phyloP scores from a whole-genome alignment of 2,888 invertebrate genomes.

The Agriotes lineatus region DNA sequence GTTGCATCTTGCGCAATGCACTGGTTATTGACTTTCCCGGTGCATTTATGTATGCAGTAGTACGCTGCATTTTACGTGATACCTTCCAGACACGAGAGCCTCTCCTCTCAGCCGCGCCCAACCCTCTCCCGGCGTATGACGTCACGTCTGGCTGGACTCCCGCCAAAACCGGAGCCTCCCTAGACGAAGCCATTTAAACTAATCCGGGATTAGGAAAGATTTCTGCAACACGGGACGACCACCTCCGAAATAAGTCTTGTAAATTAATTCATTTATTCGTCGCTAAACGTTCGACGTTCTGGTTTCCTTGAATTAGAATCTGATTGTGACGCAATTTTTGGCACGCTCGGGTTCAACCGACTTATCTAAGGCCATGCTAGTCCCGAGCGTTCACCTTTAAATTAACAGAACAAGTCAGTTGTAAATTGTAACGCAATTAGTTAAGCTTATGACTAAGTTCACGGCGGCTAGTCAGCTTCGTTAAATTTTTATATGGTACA shows the following conservation, averaged over 20 bases:
- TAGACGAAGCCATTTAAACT: constrained; percentile 31
- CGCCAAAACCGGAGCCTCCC: constrained; percentile 51
- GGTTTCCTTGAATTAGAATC: constrained; percentile 36
- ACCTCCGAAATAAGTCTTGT: constrained; percentile 1
- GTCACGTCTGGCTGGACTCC: constrained; percentile 57
- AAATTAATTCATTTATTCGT: constrained; percentile 16
- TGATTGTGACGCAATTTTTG: constrained; percentile 33
- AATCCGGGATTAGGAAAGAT: constrained; percentile 5
- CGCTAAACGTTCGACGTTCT: constrained; percentile 13
- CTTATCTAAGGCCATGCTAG: constrained; percentile 31
- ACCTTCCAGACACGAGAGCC: constrained; percentile 39
- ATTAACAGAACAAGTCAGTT: constrained; percentile 36
- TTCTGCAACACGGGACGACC: constrained; percentile 11
- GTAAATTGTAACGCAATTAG: constrained; percentile 37
- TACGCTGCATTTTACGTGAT: constrained; percentile 62
- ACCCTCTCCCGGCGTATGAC: constrained; percentile 36
- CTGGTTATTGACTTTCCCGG: constrained; percentile 54
- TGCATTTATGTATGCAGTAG: constrained; percentile 60
- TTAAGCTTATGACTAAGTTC: constrained; percentile 34
- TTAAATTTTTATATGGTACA: constrained; percentile 23
- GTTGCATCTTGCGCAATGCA: constrained; percentile 50
- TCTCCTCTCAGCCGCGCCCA: constrained; percentile 34
- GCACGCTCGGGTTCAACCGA: constrained; percentile 30
- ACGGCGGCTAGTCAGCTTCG: constrained; percentile 24
- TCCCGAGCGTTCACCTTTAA: constrained; percentile 33